phyloP scores from a whole-genome alignment of 1,140 invertebrate genomes.

The Drosophila tropicalis region DNA sequence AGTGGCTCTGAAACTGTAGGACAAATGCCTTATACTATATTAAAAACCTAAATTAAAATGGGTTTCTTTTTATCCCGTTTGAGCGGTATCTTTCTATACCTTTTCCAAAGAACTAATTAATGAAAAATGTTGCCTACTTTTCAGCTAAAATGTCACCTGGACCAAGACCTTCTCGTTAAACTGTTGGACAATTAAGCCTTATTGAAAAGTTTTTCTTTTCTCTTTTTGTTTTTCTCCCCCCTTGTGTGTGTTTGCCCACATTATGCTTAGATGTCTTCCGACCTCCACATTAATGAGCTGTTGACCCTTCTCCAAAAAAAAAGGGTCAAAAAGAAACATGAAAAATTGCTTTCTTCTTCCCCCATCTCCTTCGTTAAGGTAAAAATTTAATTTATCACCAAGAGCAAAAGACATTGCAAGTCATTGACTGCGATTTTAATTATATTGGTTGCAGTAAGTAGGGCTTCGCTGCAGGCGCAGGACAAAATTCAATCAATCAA shows the following conservation, averaged over 20 bases:
- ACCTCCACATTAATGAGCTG: conserved; percentile 44
- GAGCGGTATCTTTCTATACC: neutral
- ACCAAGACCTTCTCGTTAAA: conserved; percentile 37
- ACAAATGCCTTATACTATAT: neutral
- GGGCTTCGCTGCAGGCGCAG: neutral
- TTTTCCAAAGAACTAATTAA: conserved; percentile 6
- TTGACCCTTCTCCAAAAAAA: conserved; percentile 41
- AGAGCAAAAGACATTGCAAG: conserved; percentile 30
- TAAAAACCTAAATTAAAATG: conserved; percentile 3
- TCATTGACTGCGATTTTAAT: conserved; percentile 58
- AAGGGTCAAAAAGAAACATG: conserved; percentile 1
- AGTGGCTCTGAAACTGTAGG: conserved; percentile 15
- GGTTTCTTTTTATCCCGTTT: neutral
- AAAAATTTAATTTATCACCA: conserved; percentile 40
- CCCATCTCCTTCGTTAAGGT: neutral
- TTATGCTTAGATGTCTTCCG: conserved; percentile 16
- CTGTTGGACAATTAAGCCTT: conserved; percentile 47
- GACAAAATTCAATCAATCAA: conserved; percentile 67
- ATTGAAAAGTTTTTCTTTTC: conserved; percentile 6
- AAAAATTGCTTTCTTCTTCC: conserved; percentile 31
- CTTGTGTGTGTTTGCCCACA: neutral
- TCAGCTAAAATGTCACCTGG: conserved; percentile 33
- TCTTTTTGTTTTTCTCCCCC: neutral
- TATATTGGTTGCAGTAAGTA: conserved; percentile 38
- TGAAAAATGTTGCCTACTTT: conserved; percentile 17